Evolutionary conservation across 2,888 invertebrate species (phyloP).

Genomic region (Blomia tropicalis): DNA sequence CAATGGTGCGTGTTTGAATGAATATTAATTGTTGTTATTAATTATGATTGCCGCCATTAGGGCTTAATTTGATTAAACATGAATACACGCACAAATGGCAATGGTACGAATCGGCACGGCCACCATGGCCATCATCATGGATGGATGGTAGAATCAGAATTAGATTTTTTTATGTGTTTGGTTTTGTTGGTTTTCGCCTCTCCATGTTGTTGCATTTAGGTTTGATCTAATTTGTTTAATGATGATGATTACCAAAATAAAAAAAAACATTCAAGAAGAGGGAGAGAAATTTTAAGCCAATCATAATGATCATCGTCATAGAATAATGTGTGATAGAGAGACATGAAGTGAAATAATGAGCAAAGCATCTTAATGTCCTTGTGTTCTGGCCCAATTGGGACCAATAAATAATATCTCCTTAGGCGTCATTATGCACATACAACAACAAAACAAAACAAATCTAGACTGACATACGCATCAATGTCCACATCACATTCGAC

Average conservation of each 20-base stretch:
- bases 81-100: too few species aligned
- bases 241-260: too few species aligned
- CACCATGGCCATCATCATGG: too few species aligned
- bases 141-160: too few species aligned
- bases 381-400: not conserved
- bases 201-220: not conserved
- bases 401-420: constrained; percentile 11
- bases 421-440: constrained; percentile 15
- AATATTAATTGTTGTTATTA: constrained; percentile 1
- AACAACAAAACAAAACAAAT: too few species aligned
- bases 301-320: constrained; percentile 13
- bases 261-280: too few species aligned
- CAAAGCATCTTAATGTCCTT: constrained; percentile 7
- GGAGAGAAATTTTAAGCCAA: constrained; percentile 5
- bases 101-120: too few species aligned
- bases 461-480: too few species aligned
- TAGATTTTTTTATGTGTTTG: not conserved
- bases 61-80: constrained; percentile 5
- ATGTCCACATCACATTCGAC: too few species aligned
- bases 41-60: constrained; percentile 2
- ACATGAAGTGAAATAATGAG: not conserved
- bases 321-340: not conserved
- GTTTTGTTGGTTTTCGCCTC: not conserved
- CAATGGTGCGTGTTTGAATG: not conserved
- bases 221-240: constrained; percentile 13